Percentiles rank a stretch among this genome's conserved stretches.
phyloP scores from a whole-genome alignment of 2,797 vertebrate genomes.

The Pelochelys cantorii region DNA sequence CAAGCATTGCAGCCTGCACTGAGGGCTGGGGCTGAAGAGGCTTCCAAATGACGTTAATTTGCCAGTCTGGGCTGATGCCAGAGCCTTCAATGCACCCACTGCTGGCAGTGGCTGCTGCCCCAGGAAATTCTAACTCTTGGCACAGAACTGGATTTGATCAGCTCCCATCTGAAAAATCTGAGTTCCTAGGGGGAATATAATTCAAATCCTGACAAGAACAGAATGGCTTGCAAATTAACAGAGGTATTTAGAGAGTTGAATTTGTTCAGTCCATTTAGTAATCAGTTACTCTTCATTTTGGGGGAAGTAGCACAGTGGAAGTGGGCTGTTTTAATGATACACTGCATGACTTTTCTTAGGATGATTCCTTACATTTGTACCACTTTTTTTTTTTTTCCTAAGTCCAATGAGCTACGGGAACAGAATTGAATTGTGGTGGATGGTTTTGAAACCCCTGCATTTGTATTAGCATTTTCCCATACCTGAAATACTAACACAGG shows the following conservation, averaged over 20 bases:
- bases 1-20: not conserved
- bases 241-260: slow-evolving; percentile 25
- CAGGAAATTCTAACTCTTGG: not conserved
- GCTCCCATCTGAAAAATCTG: not conserved
- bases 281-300: slow-evolving; percentile 44
- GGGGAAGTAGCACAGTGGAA: slow-evolving; percentile 16
- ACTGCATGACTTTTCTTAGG: slow-evolving; percentile 30
- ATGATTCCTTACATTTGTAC: slow-evolving; percentile 38
- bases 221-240: slow-evolving; percentile 41
- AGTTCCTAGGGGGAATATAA: slow-evolving; percentile 11
- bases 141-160: not conserved
- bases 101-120: not conserved
- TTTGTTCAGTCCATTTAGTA: slow-evolving; percentile 39
- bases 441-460: slow-evolving; percentile 40
- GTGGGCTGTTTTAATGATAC: slow-evolving; percentile 47
- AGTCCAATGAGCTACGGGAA: not conserved
- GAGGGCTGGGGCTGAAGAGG: not conserved
- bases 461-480: slow-evolving; percentile 40
- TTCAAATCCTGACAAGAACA: slow-evolving; percentile 29
- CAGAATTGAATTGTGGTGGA: slow-evolving; percentile 8
- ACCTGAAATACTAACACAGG: slow-evolving; percentile 36
- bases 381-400: not conserved
- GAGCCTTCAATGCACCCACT: not conserved
- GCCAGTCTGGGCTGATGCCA: not conserved
- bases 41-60: not conserved